Evolutionary conservation across 2,888 invertebrate species (phyloP), one percentile per base, ranked within the genome.

Genomic region (Phytoseiulus persimilis): DNA sequence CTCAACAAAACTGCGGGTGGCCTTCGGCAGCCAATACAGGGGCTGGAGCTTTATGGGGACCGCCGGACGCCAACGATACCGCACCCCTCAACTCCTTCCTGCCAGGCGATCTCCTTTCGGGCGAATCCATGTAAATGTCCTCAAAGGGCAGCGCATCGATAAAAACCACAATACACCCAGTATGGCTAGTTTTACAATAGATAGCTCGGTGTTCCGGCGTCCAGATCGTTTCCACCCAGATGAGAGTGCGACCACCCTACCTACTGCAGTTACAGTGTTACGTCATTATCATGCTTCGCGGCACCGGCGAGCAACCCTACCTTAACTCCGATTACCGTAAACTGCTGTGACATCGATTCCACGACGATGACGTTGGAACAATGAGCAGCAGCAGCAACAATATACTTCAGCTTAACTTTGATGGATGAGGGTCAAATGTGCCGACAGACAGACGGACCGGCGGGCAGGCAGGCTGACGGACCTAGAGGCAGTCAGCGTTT

Each of bases 71-170:
- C 93, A 95, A 95, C 92, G 95, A 96, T 91, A 96, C 96, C 91
- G 96, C 96, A 92, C 95, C 95, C 92, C 95, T 96, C 92, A 96
- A 96, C 94, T 95, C 96, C 92, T 96, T 95, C 94, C 95, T 96
- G 93, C 96, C 96, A 92, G 96, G 95, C 92, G 96, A 96, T 93
- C 95, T 96, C 92, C 95, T 96, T 93, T 96, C 96, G 93, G 95
- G 96, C 92, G 96, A 91, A 96, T 95, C 95, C 95, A 93, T 96
- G 96, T 95, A 96, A 95, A 94, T 83, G 83, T 83, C 65, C 65
- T 65, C 65, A 65, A 65, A 28, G 65, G 28, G 23, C 14, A 65
- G 65, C 28, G 65, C 65, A 65, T 65, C 65, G 65, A 65, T 11
- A 28, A 28, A 65, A 65, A 65, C 65, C 65, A 65, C 65, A 65